A percentile compares a stretch with the other conserved stretches of the same genome.
These are phyloP conservation scores for Pachycephus smyrnensis DNA, from an alignment of 2,888 invertebrate species.

Conservation along the genomic window DNA sequence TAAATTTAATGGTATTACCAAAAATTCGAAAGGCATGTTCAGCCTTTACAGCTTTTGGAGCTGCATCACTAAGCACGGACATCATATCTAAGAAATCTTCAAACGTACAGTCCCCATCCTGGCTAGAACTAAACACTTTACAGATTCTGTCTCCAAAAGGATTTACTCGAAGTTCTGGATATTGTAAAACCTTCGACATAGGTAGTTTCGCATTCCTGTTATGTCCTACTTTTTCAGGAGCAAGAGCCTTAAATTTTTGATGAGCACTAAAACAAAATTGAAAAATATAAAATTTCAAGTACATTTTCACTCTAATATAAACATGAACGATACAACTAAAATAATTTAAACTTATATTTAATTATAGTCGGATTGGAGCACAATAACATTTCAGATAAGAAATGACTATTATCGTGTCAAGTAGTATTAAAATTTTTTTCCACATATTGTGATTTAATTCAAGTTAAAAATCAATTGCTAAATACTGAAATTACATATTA, in stretches of 20 bases:
- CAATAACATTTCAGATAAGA: not conserved
- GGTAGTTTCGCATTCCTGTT: conserved; percentile 89
- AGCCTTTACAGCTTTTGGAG: conserved; percentile 92
- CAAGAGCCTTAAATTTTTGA: conserved; percentile 88
- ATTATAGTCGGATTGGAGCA: not conserved
- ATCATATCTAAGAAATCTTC: conserved; percentile 98
- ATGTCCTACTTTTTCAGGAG: conserved; percentile 90
- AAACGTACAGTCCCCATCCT: conserved; percentile 92
- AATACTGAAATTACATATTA: too few species aligned
- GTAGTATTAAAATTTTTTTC: not conserved
- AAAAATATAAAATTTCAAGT: conserved; percentile 11
- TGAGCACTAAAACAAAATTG: conserved; percentile 77
- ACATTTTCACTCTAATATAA: not conserved
- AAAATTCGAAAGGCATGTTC: conserved; percentile 97
- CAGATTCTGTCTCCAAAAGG: conserved; percentile 94
- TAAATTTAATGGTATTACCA: conserved; percentile 72
- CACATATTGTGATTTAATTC: not conserved
- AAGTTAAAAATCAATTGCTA: not conserved
- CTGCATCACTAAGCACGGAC: conserved; percentile 92
- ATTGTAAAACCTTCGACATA: conserved; percentile 85
- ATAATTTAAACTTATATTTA: not conserved
- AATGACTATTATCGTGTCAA: not conserved
- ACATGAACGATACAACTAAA: conserved; percentile 12
- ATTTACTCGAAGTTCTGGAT: conserved; percentile 89
- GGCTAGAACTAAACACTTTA: conserved; percentile 89